phyloP scores from a whole-genome alignment of 2,797 vertebrate genomes.

The Galaxias olidus region DNA sequence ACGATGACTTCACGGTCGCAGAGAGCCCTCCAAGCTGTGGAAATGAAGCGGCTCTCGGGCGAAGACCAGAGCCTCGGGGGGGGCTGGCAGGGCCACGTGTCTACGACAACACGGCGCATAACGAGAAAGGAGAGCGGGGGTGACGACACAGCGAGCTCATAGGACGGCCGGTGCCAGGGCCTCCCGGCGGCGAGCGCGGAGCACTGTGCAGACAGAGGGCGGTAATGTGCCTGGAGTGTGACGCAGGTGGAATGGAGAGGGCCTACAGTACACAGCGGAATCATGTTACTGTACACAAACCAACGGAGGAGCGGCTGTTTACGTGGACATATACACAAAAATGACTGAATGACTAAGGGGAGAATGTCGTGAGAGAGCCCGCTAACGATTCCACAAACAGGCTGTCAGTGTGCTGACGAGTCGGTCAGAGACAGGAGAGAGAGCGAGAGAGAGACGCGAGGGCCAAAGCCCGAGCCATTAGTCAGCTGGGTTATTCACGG shows the following conservation, averaged over 20 bases:
- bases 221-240: background rate
- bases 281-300: slow-evolving; percentile 18
- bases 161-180: background rate
- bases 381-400: slow-evolving; percentile 24
- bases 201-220: background rate
- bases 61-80: slow-evolving; percentile 5
- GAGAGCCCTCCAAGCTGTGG: slow-evolving; percentile 10
- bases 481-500: slow-evolving; percentile 49
- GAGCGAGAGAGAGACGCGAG: slow-evolving; percentile 29
- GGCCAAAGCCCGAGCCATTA: slow-evolving; percentile 27
- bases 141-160: background rate
- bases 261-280: slow-evolving; percentile 18
- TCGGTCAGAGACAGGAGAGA: background rate
- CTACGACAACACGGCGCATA: slow-evolving; percentile 16
- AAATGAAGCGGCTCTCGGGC: background rate
- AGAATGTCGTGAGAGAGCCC: slow-evolving; percentile 1
- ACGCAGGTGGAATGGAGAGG: background rate
- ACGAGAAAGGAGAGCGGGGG: slow-evolving; percentile 8
- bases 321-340: slow-evolving; percentile 19
- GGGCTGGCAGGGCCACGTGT: slow-evolving; percentile 1
- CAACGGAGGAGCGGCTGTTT: slow-evolving; percentile 20
- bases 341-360: background rate
- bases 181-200: background rate
- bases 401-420: slow-evolving; percentile 16
- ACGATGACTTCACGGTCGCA: background rate